Conservation (phyloP, 2,113 vertebrate genomes). For the Entelurus aequoreus region DNA sequence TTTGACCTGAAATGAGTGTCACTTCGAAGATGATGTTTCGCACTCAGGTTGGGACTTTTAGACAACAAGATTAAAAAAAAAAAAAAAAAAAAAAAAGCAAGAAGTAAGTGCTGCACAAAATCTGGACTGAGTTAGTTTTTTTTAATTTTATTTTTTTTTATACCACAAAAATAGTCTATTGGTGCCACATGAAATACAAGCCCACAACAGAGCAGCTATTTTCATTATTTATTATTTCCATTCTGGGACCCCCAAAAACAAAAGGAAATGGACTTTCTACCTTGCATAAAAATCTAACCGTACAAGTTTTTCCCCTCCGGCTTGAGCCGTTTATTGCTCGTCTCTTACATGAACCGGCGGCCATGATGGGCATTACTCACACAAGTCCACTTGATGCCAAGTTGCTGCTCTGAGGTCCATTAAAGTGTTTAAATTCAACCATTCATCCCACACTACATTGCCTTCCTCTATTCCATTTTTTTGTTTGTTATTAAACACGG, state of each 20-base stretch:
- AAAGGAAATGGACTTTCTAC: constrained; percentile 46
- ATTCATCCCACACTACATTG: constrained; percentile 60
- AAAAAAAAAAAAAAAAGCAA: background rate
- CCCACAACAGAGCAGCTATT: constrained; percentile 37
- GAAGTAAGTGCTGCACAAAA: constrained; percentile 9
- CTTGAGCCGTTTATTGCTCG: constrained; percentile 62
- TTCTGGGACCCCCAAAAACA: constrained; percentile 36
- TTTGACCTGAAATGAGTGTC: too few species aligned
- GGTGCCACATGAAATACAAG: constrained; percentile 33
- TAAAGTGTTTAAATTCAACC: constrained; percentile 70
- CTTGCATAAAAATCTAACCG: constrained; percentile 45
- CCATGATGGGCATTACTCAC: constrained; percentile 74
- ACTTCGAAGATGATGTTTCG: too few species aligned
- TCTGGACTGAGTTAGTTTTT: constrained; percentile 47
- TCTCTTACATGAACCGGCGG: constrained; percentile 67
- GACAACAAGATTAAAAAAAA: too few species aligned
- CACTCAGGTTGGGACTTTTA: background rate
- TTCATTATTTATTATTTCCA: constrained; percentile 66
- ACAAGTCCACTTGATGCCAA: constrained; percentile 62
- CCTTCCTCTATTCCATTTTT: constrained; percentile 46
- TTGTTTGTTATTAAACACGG: constrained; percentile 39
- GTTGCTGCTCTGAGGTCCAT: constrained; percentile 64
- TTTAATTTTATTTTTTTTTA: background rate
- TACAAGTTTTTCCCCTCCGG: constrained; percentile 41
- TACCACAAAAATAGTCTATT: constrained; percentile 17